Percentiles rank a stretch among this genome's conserved stretches.
These are phyloP conservation scores for Nomada hirtipes DNA, from an alignment of 2,888 invertebrate genomes.

Conservation along the genomic window DNA sequence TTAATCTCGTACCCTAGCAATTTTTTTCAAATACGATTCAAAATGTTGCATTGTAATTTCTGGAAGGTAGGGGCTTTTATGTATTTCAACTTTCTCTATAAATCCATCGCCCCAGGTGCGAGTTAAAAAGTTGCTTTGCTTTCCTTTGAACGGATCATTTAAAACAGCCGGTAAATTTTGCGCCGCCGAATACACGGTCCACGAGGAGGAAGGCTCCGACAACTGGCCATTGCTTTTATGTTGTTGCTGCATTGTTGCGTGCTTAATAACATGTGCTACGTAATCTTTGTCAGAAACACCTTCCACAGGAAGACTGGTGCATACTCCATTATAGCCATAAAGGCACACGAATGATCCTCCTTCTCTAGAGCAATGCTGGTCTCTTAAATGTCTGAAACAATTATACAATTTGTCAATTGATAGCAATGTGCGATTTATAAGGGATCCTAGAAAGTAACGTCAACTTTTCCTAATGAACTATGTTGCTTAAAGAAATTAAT, in stretches of 20 bases:
- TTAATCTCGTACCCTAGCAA: slow-evolving; percentile 83
- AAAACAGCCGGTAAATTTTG: slow-evolving; percentile 98
- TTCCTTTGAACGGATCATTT: slow-evolving; percentile 97
- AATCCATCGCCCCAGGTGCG: slow-evolving; percentile 99
- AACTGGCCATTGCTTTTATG: slow-evolving; percentile 85
- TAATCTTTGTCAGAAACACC: slow-evolving; percentile 95
- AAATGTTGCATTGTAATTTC: slow-evolving; percentile 94
- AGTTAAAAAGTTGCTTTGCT: slow-evolving; percentile 96
- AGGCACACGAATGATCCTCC: slow-evolving; percentile 94
- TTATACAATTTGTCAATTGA: not conserved
- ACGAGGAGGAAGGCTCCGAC: slow-evolving; percentile 82
- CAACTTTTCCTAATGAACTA: no score
- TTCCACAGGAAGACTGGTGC: slow-evolving; percentile 94
- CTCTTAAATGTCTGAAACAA: slow-evolving; percentile 90
- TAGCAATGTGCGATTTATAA: not conserved
- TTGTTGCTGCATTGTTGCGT: slow-evolving; percentile 83
- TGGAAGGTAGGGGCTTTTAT: slow-evolving; percentile 92
- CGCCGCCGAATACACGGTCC: slow-evolving; percentile 95
- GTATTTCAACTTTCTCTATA: slow-evolving; percentile 92
- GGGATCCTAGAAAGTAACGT: no score
- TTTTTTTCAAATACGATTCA: slow-evolving; percentile 93
- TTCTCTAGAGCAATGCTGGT: slow-evolving; percentile 92
- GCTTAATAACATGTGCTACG: slow-evolving; percentile 92
- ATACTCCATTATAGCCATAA: slow-evolving; percentile 95
- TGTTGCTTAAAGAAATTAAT: no score